Evolutionary conservation across 2,113 vertebrate genomes (phyloP), one percentile per base, ranked within the genome.

Genomic region (Galeopterus variegatus): DNA sequence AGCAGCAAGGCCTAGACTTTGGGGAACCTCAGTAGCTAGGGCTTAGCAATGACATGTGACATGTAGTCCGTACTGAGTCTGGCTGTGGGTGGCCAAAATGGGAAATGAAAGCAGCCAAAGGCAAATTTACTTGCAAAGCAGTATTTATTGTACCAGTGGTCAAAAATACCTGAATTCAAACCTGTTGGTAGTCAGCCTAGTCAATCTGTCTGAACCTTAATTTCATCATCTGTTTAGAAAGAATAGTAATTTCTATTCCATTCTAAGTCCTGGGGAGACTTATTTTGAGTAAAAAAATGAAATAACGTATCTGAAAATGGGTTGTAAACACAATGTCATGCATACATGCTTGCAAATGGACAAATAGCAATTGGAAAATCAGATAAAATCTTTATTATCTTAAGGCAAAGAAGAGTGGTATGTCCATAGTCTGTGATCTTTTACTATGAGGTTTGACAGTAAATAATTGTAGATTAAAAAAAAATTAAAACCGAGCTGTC

Each of bases 161-260:
- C 28, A 70, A 75, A 95, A 95, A 45, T 75, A 75, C 24, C 52
- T 88, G 54, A 73, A 81, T 88, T 94, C 26, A 92, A 75, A 94
- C 76, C 28, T 23, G 72, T 52, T 84, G 41, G 3, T 19, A 64
- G 50, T 90, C 28, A 67, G 69, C 28, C 33, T 15, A 36, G 19
- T 58, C 36, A 41, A 24, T 62, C 54, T 81, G 4, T 28, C 17
- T 28, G 52, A 89, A 31, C 7, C 23, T 88, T 52, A 54, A 8
- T 95, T 58, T 96, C 21, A 54, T 65, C 50, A 64, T 70, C 17
- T 72, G 14, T 67, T 54, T 54, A 76, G 21, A 76, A 6, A 67
- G 33, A 77, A 60, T 50, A 31, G 19, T 56, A 73, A 90, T 93
- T 80, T 90, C 56, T 94, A 12, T 85, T 85, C 48, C 33, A 64